These are phyloP conservation scores for Drosophila mimetica DNA, from an alignment of 2,888 invertebrate species.

Conservation along the genomic window DNA sequence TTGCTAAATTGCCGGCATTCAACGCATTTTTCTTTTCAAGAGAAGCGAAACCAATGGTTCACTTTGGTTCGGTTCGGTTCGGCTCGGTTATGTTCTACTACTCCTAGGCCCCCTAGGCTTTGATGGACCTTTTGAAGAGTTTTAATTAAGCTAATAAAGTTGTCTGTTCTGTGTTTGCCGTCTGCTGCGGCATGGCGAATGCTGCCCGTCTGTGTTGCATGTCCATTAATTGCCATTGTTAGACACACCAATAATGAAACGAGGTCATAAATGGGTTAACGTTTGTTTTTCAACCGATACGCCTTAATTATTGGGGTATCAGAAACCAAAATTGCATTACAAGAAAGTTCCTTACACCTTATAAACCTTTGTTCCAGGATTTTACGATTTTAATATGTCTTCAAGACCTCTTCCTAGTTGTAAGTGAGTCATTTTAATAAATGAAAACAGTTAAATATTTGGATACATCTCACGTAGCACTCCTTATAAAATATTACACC, in stretches of 20 bases:
- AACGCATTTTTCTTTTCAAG: constrained; percentile 62
- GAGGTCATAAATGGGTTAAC: constrained; percentile 58
- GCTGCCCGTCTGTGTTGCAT: constrained; percentile 56
- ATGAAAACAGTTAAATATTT: constrained; percentile 22
- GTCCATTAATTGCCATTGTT: constrained; percentile 73
- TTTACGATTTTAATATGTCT: neutral
- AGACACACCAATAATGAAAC: constrained; percentile 64
- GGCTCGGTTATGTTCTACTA: constrained; percentile 6
- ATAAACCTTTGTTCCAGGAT: too few species aligned
- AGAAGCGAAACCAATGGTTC: constrained; percentile 67
- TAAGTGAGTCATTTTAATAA: constrained; percentile 4
- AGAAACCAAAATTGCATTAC: too few species aligned
- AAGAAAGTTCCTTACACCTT: too few species aligned
- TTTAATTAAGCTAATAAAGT: constrained; percentile 79
- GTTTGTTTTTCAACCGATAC: neutral
- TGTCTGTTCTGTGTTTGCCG: constrained; percentile 48
- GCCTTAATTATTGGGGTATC: neutral
- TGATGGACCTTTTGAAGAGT: constrained; percentile 76
- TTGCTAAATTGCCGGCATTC: constrained; percentile 79
- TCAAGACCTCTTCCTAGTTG: neutral
- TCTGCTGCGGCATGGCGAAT: constrained; percentile 26
- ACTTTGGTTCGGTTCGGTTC: constrained; percentile 5
- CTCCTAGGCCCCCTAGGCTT: constrained; percentile 37
- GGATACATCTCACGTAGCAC: constrained; percentile 44
- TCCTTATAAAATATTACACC: constrained; percentile 47